These are phyloP conservation scores for Philaenus spumarius DNA, from an alignment of 1,140 invertebrate species.

Conservation along the genomic window DNA sequence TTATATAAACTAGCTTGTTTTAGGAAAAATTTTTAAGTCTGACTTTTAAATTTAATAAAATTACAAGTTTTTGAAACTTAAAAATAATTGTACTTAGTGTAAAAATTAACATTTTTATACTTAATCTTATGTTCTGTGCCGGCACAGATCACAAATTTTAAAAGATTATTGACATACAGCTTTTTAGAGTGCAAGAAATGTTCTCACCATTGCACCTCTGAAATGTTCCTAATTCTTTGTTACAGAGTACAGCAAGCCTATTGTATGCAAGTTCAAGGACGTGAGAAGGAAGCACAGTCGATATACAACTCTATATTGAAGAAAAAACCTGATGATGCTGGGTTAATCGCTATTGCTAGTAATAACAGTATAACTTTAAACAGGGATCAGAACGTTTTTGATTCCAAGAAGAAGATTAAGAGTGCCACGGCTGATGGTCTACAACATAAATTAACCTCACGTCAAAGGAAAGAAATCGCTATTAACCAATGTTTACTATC, in stretches of 20 bases:
- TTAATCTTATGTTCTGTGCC: too few relatives aligned
- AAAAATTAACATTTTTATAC: too few relatives aligned
- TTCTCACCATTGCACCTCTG: too few relatives aligned
- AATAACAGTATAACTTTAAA: conserved; percentile 93
- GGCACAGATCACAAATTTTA: too few relatives aligned
- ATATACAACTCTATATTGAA: conserved; percentile 77
- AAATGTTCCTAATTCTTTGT: conserved; percentile 30
- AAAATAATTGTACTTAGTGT: too few relatives aligned
- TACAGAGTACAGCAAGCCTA: conserved; percentile 80
- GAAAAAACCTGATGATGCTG: conserved; percentile 71
- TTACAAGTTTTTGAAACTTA: too few relatives aligned
- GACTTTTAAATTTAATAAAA: too few relatives aligned
- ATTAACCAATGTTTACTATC: conserved; percentile 87
- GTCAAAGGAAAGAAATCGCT: conserved; percentile 70
- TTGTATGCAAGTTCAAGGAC: conserved; percentile 73
- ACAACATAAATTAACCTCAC: conserved; percentile 76
- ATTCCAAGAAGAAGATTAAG: conserved; percentile 94
- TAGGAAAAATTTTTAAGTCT: too few relatives aligned
- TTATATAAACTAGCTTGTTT: too few relatives aligned
- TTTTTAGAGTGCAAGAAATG: too few relatives aligned
- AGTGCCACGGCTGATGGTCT: conserved; percentile 74
- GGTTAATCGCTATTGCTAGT: conserved; percentile 79
- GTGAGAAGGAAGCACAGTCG: conserved; percentile 67
- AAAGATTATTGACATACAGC: too few relatives aligned
- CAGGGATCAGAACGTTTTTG: conserved; percentile 93